Evolutionary conservation across 1,140 invertebrate genomes (phyloP).

Genomic region (Homarus americanus): DNA sequence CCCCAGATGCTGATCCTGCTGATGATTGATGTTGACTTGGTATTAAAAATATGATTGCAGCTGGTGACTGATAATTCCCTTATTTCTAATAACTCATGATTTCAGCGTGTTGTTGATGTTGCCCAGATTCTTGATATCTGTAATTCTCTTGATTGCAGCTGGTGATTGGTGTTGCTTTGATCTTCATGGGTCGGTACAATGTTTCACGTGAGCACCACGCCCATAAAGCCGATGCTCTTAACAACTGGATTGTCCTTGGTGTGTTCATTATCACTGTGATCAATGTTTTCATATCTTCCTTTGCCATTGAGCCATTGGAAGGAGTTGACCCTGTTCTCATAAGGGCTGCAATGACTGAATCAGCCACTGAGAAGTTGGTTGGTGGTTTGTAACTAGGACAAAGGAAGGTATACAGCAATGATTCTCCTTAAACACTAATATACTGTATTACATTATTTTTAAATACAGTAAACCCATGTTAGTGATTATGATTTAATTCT

Average conservation of each 20-base stretch:
- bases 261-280: conserved; percentile 88
- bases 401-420: too few relatives aligned
- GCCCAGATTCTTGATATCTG: too few relatives aligned
- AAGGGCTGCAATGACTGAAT: conserved; percentile 11
- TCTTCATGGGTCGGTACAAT: conserved; percentile 87
- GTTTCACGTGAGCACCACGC: conserved; percentile 83
- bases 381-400: not conserved
- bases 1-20: too few relatives aligned
- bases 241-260: conserved; percentile 87
- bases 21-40: too few relatives aligned
- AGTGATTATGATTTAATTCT: too few relatives aligned
- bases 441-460: too few relatives aligned
- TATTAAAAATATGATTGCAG: too few relatives aligned
- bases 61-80: too few relatives aligned
- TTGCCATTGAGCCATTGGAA: conserved; percentile 82
- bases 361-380: not conserved
- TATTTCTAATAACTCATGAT: too few relatives aligned
- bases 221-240: conserved; percentile 86
- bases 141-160: conserved; percentile 80
- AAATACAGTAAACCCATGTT: too few relatives aligned
- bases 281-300: conserved; percentile 89
- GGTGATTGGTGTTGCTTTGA: conserved; percentile 87
- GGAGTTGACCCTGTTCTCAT: conserved; percentile 61
- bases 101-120: too few relatives aligned
- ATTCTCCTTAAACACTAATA: too few relatives aligned